Conservation (phyloP, 2,113 vertebrate genomes). For the Corythornis cristatus region DNA sequence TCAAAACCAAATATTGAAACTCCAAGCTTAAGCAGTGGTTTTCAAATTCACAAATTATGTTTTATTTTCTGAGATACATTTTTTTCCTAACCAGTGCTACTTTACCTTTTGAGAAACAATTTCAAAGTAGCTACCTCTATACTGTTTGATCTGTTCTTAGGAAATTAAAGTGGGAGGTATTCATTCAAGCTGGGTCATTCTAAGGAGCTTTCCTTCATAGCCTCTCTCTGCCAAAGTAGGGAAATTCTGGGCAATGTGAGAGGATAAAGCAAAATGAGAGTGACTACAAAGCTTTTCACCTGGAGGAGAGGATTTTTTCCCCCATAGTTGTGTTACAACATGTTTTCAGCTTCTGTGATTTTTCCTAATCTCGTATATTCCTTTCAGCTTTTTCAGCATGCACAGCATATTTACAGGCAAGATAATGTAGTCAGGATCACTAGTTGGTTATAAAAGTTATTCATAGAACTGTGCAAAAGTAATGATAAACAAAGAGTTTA, state of each 20-base stretch:
- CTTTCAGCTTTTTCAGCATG: slow-evolving; percentile 48
- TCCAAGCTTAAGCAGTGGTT: neutral
- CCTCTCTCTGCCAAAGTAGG: neutral
- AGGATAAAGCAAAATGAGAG: slow-evolving; percentile 10
- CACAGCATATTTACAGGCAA: slow-evolving; percentile 14
- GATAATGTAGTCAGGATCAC: slow-evolving; percentile 25
- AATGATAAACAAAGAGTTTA: slow-evolving; percentile 52
- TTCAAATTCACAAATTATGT: neutral
- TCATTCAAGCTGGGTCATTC: neutral
- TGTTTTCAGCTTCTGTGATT: slow-evolving; percentile 22
- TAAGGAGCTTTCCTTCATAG: neutral
- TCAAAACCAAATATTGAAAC: neutral
- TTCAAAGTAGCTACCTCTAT: neutral
- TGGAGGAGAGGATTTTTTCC: slow-evolving; percentile 16
- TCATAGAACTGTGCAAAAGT: neutral
- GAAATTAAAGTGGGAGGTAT: neutral
- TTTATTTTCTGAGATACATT: neutral
- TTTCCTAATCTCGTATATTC: slow-evolving; percentile 45
- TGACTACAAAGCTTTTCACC: slow-evolving; percentile 28
- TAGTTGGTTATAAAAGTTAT: slow-evolving; percentile 34
- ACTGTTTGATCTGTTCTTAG: neutral
- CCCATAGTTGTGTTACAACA: neutral
- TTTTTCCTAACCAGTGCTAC: neutral
- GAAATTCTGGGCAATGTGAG: neutral
- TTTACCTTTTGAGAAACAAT: neutral